Conservation (phyloP, 1,140 invertebrate species). For the Macrobrachium rosenbergii region DNA sequence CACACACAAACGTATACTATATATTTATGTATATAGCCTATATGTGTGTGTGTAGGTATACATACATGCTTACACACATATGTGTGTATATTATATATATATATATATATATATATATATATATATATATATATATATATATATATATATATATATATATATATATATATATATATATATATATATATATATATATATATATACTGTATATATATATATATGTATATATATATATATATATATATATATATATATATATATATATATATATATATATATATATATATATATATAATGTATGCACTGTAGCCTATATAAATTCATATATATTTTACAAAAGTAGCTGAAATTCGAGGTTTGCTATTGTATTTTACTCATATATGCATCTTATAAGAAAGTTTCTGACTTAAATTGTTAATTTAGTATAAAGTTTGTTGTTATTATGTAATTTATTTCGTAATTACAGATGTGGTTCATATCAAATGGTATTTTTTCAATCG, state of each 20-base stretch:
- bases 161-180: slow-evolving; percentile 1
- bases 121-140: slow-evolving; percentile 8
- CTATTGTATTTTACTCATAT: not conserved
- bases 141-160: not conserved
- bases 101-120: not conserved
- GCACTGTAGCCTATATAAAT: no score
- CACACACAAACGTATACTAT: no score
- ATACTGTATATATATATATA: not conserved
- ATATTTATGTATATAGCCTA: no score
- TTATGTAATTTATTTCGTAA: no score
- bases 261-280: not conserved
- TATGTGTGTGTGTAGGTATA: not conserved
- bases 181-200: not conserved
- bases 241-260: not conserved
- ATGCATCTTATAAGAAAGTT: not conserved
- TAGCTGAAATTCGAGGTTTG: not conserved
- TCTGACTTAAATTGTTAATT: no score
- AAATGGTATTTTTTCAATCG: no score
- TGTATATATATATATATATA: not conserved
- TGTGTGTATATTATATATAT: not conserved
- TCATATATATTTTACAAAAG: not conserved
- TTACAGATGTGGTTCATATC: no score
- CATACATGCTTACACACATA: not conserved
- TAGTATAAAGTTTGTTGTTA: no score
- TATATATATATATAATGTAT: not conserved